Evolutionary conservation across 2,888 invertebrate genomes (phyloP).

Genomic region (Elysia crispata): DNA sequence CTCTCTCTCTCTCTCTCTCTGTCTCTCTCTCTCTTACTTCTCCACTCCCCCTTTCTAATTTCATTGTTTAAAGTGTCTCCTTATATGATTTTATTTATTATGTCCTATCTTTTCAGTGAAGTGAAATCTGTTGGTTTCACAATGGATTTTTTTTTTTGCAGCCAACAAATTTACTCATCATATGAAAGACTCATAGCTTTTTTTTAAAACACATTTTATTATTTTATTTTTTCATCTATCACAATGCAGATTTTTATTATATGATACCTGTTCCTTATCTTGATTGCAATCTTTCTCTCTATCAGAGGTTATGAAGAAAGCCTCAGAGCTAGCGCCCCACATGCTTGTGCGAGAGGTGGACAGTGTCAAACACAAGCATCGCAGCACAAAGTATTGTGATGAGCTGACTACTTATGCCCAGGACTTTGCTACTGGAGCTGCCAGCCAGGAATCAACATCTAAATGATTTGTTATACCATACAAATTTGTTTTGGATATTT

Average conservation of each 20-base stretch:
- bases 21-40: conserved; percentile 36
- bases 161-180: too few species aligned
- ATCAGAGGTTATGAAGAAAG: conserved; percentile 74
- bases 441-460: too few species aligned
- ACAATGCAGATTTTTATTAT: neutral
- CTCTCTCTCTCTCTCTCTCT: conserved; percentile 35
- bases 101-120: too few species aligned
- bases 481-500: neutral
- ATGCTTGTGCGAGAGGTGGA: conserved; percentile 73
- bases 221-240: too few species aligned
- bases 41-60: conserved; percentile 14
- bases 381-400: conserved; percentile 72
- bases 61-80: neutral
- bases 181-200: too few species aligned
- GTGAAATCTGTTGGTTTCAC: too few species aligned
- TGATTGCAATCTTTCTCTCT: neutral
- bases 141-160: too few species aligned
- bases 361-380: conserved; percentile 74
- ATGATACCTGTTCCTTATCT: neutral
- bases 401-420: conserved; percentile 59
- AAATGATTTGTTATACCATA: too few species aligned
- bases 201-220: too few species aligned
- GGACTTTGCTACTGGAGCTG: too few species aligned
- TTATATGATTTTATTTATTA: neutral
- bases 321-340: conserved; percentile 67